Evolutionary conservation across 2,888 invertebrate species (phyloP), one percentile per base, ranked within the genome.

Genomic region (Eudemis profundana): DNA sequence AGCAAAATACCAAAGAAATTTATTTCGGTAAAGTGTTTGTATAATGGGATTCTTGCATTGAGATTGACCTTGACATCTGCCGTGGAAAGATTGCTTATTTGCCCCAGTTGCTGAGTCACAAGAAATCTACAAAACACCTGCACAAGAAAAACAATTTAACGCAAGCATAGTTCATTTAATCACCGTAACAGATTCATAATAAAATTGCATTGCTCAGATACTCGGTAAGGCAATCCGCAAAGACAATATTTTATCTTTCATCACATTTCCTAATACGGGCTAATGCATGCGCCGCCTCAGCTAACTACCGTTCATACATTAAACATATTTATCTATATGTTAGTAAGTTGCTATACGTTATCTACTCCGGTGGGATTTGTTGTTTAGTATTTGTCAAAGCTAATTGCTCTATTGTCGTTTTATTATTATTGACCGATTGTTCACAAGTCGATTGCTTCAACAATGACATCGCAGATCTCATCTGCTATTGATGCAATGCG

Each of bases 391-490:
- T 82, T 82, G 77, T 82, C 79, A 77, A 29, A 76, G 74, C 70
- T 86, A 87, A 89, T 88, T 85, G 86, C 74, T 77, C 81, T 80
- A 87, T 87, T 89, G 87, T 85, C 75, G 73, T 79, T 78, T 80
- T 78, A 81, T 80, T 78, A 77, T 73, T 74, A 77, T 77, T 78
- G 73, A 76, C 79, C 76, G 74, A 79, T 80, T 79, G 78, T 72
- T 79, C 74, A 74, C 74, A 76, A 71, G 70, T 70, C 73, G 73
- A 74, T 74, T 73, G 70, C 68, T 69, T 66, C 54, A 66, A 67
- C 68, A 74, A 74, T 74, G 75, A 72, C 72, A 38, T 33, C 60
- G 46, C 19, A 69, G 68, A 72, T 73, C 70, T 68, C 72, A 74
- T 74, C 57, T 66, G 42, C 56, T 47, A 51, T 38, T 47, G 29